Evolutionary conservation across 2,888 invertebrate species (phyloP), one percentile per base, ranked within the genome.

Genomic region (Sphecodes monilicornis): DNA sequence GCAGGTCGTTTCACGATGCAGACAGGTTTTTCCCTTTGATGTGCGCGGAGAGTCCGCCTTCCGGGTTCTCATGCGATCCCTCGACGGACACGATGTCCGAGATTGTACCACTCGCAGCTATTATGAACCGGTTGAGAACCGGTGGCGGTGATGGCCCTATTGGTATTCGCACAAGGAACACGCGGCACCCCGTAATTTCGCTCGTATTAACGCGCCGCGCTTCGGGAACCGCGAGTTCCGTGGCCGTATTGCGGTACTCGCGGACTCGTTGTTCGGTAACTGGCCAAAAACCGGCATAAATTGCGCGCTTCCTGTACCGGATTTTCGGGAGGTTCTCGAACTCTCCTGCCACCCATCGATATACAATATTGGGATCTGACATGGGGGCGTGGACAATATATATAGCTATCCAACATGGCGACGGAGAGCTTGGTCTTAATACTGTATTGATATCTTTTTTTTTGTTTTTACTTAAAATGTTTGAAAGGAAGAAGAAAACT

Each of bases 21-120:
- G 91, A 91, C 90, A 91, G 91, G 90, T 91, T 91, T 91, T 90
- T 84, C 86, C 82, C 86, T 79, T 72, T 78, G 84, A 75, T 82
- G 87, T 81, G 78, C 70, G 74, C 72, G 76, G 66, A 39, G 77
- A 77, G 74, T 78, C 80, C 90, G 85, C 88, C 90, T 90, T 88
- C 87, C 89, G 89, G 91, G 88, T 88, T 88, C 91, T 90, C 90
- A 89, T 86, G 68, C 86, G 75, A 68, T 32, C 26, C 74, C 13
- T 13, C 50, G 4, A 13, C 3, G 13, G 4, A 8, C 22, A 13
- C 13, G 29, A 60, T 6, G 8, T 32, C 10, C 64, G 36, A 10
- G 36, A 18, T 11, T 5, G n/a, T 16, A 29, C 22, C 32, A 11
- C 3, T 29, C 22, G 50, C 16, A 16, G 32, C 13, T 39, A n/a